Percentiles rank a stretch among this genome's conserved stretches.
phyloP scores from a whole-genome alignment of 2,797 vertebrate genomes.

The Coendou prehensilis region DNA sequence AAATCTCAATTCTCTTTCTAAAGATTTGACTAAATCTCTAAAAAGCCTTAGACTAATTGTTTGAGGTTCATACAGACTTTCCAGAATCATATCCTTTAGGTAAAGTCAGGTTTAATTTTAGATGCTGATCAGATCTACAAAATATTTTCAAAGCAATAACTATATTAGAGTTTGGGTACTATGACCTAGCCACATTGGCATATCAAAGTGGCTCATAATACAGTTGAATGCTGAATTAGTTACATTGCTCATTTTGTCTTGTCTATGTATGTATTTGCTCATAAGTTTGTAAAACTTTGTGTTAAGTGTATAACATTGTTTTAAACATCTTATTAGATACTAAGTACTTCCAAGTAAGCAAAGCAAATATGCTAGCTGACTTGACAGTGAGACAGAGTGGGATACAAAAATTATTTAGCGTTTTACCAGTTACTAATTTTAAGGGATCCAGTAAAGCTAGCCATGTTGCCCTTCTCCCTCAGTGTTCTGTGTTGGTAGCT shows the following conservation, averaged over 20 bases:
- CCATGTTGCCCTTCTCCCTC: slow-evolving; percentile 1
- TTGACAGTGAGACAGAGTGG: not conserved
- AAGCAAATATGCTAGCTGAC: not conserved
- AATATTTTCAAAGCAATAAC: not conserved
- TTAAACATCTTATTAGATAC: not conserved
- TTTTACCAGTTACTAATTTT: slow-evolving; percentile 22
- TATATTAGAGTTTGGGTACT: not conserved
- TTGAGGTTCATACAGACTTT: not conserved
- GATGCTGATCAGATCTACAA: not conserved
- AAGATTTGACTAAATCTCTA: not conserved
- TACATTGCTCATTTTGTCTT: not conserved
- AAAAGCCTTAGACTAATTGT: not conserved
- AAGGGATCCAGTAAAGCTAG: not conserved
- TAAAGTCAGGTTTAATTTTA: not conserved
- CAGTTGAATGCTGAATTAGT: not conserved
- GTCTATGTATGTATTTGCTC: not conserved
- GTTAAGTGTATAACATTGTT: not conserved
- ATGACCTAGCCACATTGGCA: not conserved
- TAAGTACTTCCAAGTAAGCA: not conserved
- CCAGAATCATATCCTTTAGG: not conserved
- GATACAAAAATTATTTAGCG: not conserved
- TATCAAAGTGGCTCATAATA: not conserved
- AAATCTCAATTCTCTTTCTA: not conserved
- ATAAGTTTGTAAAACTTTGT: slow-evolving; percentile 1
- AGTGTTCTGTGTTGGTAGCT: slow-evolving; percentile 45